A percentile compares a stretch with the other conserved stretches of the same genome.
phyloP scores from a whole-genome alignment of 2,797 vertebrate genomes.

The Lacerta viridis region DNA sequence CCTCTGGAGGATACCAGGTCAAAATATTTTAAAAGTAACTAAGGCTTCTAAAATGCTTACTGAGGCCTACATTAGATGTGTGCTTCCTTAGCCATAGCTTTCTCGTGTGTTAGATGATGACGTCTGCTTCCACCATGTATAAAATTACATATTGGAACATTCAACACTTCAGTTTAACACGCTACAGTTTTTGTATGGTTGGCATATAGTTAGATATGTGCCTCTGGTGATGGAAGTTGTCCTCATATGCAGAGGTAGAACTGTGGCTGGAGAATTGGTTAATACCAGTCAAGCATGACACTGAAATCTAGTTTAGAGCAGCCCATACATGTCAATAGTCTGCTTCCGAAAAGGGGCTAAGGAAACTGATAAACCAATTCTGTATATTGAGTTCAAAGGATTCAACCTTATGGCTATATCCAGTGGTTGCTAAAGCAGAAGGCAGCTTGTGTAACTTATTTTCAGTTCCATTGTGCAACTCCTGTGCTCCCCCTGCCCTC shows the following conservation, averaged over 20 bases:
- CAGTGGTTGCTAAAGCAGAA: neutral
- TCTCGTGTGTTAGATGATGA: neutral
- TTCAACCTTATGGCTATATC: neutral
- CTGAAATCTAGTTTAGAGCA: conserved; percentile 16
- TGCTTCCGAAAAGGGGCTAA: neutral
- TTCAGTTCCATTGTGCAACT: neutral
- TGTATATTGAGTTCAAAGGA: neutral
- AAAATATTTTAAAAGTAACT: neutral
- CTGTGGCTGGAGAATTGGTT: neutral
- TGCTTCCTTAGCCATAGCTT: conserved; percentile 1
- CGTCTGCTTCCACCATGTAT: neutral
- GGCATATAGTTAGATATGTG: neutral
- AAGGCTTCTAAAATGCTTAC: neutral
- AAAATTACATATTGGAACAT: neutral
- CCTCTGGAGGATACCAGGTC: too few species aligned
- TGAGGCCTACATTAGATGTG: neutral
- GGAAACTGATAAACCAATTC: neutral
- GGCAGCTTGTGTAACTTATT: neutral
- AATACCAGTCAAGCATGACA: neutral
- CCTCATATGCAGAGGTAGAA: neutral
- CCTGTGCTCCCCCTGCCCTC: neutral
- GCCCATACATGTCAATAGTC: neutral
- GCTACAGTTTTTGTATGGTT: neutral
- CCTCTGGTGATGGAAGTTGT: neutral
- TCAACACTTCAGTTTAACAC: neutral